Base-by-base conservation (phyloP, 37 sponge, comb jelly and placozoan genomes). In the Ianthella basta region DNA sequence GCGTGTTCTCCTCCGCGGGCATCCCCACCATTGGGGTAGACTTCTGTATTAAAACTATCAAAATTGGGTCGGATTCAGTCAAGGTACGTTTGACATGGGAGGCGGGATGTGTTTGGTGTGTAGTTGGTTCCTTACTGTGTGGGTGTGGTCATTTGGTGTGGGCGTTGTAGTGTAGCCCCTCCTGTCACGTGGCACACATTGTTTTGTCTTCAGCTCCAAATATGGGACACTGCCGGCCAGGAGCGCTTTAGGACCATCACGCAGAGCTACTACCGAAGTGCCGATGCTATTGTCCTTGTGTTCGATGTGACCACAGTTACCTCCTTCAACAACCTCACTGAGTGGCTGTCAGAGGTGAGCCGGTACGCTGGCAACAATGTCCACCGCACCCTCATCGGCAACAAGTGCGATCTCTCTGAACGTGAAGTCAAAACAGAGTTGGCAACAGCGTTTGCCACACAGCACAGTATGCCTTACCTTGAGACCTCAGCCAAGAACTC, bases 191-290 rank as follows among this genome's bases (percentile, higher is more conserved):
- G 63, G 14, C 65, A 33, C 64, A 25, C 82, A 59, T n/a, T 35
- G 6, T 37, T 3, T 72, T 21, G 41, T 29, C 24, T 84, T 59
- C 78, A 96, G 97, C 90, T 96, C 5, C 97, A 96, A 41, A 92
- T 96, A 59, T 96, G 97, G 97, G 97, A 96, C 84, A 96, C 97
- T 5, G 97, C 97, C 15, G 97, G 97, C 0, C 97, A 96, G 83
- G 97, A 96, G 59, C 59, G 97, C 34, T 96, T 96, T 78, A 77
- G 94, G 37, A 94, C 97, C 55, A 94, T 96, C 83, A 94, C 97
- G 18, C 97, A 96, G 77, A 96, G 97, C 79, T 96, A 94, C 88
- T 96, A 96, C 63, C 73, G 94, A 32, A 94, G 92, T 86, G 97
- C 97, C 3, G 94, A 96, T 80, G 97, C 97, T 33, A 91, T 94